Evolutionary conservation across 2,113 vertebrate species (phyloP), one percentile per base, ranked within the genome.

Genomic region (Tragulus kanchil): DNA sequence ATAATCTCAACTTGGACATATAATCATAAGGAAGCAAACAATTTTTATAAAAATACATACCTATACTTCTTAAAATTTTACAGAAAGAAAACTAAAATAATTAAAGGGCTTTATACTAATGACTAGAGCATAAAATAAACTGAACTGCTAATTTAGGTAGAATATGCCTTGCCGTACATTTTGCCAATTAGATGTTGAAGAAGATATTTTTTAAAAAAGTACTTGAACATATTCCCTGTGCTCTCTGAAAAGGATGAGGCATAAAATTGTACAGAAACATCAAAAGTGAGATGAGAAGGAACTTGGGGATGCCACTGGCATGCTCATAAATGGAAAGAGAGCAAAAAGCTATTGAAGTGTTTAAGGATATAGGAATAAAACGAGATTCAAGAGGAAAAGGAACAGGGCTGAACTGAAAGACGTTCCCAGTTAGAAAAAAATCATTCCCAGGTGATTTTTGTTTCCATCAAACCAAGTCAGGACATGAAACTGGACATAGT

Each of bases 361-460:
- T 89, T 84, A 93, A 94, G 56, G 77, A 81, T 75, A 86, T 17
- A 61, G 28, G 59, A 84, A 75, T 89, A 73, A 93, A 94, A 94
- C 62, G 26, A 93, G 8, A 75, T 94, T 61, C 73, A 79, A 96
- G 5, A 84, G 17, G 50, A 6, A 19, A 77, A 12, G 28, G 9
- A 17, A 69, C 84, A 89, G 61, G 84, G 59, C 9, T 92, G 8
- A 85, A 59, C 0, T 75, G 36, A 90, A 93, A 87, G 36, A 84
- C 93, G 31, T 54, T 92, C 84, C 31, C 54, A 73, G 16, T 19
- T 69, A 48, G n/a, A 86, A 77, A 82, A 61, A 75, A 87, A 75
- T 59, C 10, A 97, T 73, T 85, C 75, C 25, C 50, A 62, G n/a
- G 50, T 61, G 9, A 59, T 81, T 88, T 90, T 94, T 93, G 54